Evolutionary conservation across 2,888 invertebrate genomes (phyloP).

Genomic region (Hypolimnas misippus): DNA sequence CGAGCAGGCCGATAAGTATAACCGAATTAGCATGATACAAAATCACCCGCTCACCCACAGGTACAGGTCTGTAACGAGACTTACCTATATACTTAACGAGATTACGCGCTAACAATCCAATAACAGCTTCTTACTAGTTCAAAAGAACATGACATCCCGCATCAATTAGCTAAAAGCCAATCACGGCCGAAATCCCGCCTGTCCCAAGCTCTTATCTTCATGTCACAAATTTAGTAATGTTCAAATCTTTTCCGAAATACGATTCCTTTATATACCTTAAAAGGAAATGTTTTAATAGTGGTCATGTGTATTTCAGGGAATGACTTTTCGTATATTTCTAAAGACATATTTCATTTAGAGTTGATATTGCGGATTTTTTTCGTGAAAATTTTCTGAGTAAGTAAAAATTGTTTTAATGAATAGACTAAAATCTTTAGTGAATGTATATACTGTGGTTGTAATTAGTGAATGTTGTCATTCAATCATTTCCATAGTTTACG

Average conservation of each 20-base stretch:
- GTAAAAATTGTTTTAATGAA: no score
- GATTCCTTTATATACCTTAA: not conserved
- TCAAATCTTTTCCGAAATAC: not conserved
- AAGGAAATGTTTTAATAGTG: not conserved
- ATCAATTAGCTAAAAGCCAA: slow-evolving; percentile 36
- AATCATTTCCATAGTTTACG: no score
- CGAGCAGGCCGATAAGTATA: slow-evolving; percentile 17
- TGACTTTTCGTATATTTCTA: no score
- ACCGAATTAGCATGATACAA: slow-evolving; percentile 27
- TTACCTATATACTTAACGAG: slow-evolving; percentile 37
- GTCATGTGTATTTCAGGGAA: not conserved
- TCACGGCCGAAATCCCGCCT: slow-evolving; percentile 21
- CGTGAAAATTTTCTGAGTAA: no score
- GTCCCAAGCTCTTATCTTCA: slow-evolving; percentile 9
- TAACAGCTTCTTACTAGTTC: slow-evolving; percentile 34
- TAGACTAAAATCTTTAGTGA: no score
- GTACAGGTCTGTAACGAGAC: slow-evolving; percentile 23
- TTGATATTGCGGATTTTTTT: no score
- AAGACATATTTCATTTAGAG: no score
- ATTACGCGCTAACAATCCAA: slow-evolving; percentile 40
- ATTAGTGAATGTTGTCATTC: no score
- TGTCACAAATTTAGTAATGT: not conserved
- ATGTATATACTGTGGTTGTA: no score
- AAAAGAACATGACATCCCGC: slow-evolving; percentile 32
- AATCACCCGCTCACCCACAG: slow-evolving; percentile 15